Evolutionary conservation across 2,113 vertebrate species (phyloP), one percentile per base, ranked within the genome.

Genomic region (Campylomormyrus numenius): DNA sequence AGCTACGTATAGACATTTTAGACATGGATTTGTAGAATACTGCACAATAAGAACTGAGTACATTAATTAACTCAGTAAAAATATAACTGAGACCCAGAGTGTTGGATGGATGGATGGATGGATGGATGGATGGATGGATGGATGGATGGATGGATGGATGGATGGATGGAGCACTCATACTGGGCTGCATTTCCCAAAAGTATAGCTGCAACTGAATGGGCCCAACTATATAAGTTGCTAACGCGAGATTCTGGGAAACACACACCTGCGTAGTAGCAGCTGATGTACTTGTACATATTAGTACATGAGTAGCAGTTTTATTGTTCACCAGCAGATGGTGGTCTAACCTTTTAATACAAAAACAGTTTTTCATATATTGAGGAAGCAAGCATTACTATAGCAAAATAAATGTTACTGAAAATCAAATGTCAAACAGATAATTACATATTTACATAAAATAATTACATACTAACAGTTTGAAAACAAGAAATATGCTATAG

Each of bases 291-390:
- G 35, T 39, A 42, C 39, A 42, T 42, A 42, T 42, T 42, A 42
- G 39, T 42, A 42, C 39, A 42, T 0, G 39, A 42, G 39, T 42
- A 42, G 39, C 39, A 49, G 19, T 49, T 27, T 50, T n/a, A 15
- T 27, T 42, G 5, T 86, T 80, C 31, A 50, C 88, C 88, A 89
- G 88, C 48, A 89, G 88, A 52, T 89, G 88, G 88, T 17, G 74
- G 19, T 42, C 74, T 89, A 74, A 84, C 42, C 31, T 53, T 84
- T 49, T 39, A 42, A n/a, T 53, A 83, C 48, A 27, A 46, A 48
- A 86, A 11, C 84, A 80, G 74, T 80, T 80, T 80, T 80, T 80
- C 74, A 80, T 80, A 80, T 1, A 80, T 80, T 42, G 74, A 31
- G 13, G 27, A 31, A 74, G 66, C 7, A n/a, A 74, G 66, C 27